Base-by-base conservation (phyloP, 1,140 invertebrate genomes). In the Drosophila ogumai region DNA sequence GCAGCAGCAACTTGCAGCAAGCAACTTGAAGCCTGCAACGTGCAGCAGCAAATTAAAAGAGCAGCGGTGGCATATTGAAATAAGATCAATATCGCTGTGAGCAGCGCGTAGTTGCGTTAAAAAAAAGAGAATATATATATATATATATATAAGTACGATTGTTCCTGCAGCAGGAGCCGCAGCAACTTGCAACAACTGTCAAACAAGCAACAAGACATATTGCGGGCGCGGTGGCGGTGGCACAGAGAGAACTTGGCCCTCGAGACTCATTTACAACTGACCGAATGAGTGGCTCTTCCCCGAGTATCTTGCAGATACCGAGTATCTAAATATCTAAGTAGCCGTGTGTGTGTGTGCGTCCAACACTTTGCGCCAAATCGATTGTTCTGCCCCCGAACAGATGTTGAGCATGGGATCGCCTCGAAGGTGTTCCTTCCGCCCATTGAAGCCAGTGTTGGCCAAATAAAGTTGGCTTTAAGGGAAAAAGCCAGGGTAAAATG, bases 171-270 rank as follows among this genome's bases (percentile, higher is more conserved):
- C 64, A 32, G 54, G 55, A 57, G 12, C 49, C 54, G 15, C 68
- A 75, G 22, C 85, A 91, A 55, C 52, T 55, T 55, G 74, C 81
- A 91, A 86, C 88, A 91, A 91, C 88, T 91, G 90, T 91, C 88
- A 91, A 91, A 91, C 88, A 91, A 91, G 85, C 84, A 91, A 91
- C 79, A 85, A 91, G 88, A 91, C 90, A 91, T 91, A 90, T 91
- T 91, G 77, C 84, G 84, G 85, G 76, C 72, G 84, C 76, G 84
- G 80, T 77, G 17, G 76, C 68, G 80, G 80, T 5, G 34, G 34
- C 10, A n/a, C 46, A 66, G 74, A 64, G 59, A 58, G 56, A 38
- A 55, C 56, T 58, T 59, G 61, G 41, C 84, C 76, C 84, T 84
- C 59, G 80, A 87, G 84, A 87, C 80, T 87, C 84, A 87, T 87